phyloP scores from a whole-genome alignment of 2,113 vertebrate genomes.

The Mustelus asterias region DNA sequence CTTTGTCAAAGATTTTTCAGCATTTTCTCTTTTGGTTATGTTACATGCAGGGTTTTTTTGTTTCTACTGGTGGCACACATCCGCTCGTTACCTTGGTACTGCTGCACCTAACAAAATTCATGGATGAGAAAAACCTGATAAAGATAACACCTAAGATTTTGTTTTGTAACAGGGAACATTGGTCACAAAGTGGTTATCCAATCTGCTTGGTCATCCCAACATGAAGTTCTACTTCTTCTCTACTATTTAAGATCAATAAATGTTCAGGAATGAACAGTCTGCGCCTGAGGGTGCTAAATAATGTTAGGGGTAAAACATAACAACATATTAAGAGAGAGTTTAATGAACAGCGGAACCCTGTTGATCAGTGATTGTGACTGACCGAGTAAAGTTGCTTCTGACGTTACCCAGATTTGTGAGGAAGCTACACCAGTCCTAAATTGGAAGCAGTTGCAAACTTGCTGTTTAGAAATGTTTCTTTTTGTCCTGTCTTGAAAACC shows the following conservation, averaged over 20 bases:
- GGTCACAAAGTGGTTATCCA: background rate
- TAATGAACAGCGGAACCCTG: background rate
- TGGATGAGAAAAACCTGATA: background rate
- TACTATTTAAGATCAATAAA: background rate
- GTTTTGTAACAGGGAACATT: background rate
- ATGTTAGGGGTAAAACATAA: background rate
- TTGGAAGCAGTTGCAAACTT: background rate
- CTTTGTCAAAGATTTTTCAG: too few relatives aligned
- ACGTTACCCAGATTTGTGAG: background rate
- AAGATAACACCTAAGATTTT: too few relatives aligned
- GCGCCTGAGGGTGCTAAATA: background rate
- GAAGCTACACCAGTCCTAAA: background rate
- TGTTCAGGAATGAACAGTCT: background rate
- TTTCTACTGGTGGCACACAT: background rate
- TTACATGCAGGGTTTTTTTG: background rate
- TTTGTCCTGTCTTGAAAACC: background rate
- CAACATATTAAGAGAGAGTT: background rate
- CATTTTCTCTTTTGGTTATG: too few relatives aligned
- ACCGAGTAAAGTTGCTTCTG: background rate
- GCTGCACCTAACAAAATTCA: background rate
- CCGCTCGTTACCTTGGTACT: background rate
- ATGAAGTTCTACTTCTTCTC: too few relatives aligned
- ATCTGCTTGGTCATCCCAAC: background rate
- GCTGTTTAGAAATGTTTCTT: background rate
- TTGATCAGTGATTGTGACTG: too few relatives aligned